Base-by-base conservation (phyloP, 2,797 vertebrate genomes). In the Tragopan temminckii region DNA sequence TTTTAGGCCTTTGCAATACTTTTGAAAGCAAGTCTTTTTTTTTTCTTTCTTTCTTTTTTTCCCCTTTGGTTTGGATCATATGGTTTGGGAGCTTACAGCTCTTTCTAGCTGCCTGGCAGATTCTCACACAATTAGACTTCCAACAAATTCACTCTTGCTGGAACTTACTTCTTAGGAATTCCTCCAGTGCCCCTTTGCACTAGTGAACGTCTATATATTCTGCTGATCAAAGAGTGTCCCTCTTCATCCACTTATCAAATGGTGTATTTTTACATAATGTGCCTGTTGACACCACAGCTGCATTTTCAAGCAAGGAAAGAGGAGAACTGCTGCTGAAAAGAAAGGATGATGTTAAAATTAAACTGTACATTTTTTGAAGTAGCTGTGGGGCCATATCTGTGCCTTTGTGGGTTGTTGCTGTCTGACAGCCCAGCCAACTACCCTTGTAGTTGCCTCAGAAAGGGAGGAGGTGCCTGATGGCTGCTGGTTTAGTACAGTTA, bases 121-220 rank as follows among this genome's bases (percentile, higher is more conserved):
- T 90, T 91, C 72, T 93, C 72, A 80, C 2, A 17, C 50, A 80
- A 62, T 76, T 83, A 89, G 31, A 69, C 66, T 92, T 94, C 66
- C 72, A 93, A 64, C 72, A 93, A 87, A 93, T 67, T 88, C 69
- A 67, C 59, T 24, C 74, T 35, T 72, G 46, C 70, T 93, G 87
- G 66, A 94, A 69, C 69, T 74, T 83, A 90, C 90, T 92, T 96
- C 94, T 96, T 92, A 96, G 72, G 81, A 82, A 96, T 95, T 95
- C 94, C 76, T 95, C 45, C 58, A 87, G 86, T 76, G 86, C 86
- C 71, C 90, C 86, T 89, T 92, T 89, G 87, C 90, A 94, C 81
- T 90, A 29, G 3, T 59, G 52, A 61, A 90, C 2, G 69, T 94
- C 92, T 88, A 59, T 72, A 76, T 76, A 67, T 89, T 80, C 50